phyloP scores from a whole-genome alignment of 2,888 invertebrate genomes.

The Autographa gamma region DNA sequence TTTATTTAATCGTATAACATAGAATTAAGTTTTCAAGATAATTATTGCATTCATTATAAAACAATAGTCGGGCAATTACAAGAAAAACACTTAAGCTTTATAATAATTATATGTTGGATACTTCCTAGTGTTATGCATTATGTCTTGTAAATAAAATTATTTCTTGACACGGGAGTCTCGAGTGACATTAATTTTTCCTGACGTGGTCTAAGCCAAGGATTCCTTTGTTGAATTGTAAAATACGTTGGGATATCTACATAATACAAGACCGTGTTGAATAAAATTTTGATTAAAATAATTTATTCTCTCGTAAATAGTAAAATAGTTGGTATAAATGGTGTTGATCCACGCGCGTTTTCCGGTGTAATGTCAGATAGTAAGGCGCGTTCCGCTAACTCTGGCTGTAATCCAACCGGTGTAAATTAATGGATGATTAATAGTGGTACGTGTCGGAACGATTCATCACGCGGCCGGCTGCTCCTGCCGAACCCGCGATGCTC shows the following conservation, averaged over 20 bases:
- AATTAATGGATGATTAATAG: constrained; percentile 75
- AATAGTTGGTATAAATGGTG: constrained; percentile 18
- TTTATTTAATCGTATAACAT: constrained; percentile 9
- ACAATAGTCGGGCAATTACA: constrained; percentile 34
- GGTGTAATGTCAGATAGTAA: constrained; percentile 67
- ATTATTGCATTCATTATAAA: constrained; percentile 26
- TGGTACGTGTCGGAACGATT: constrained; percentile 58
- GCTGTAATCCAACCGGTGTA: constrained; percentile 71
- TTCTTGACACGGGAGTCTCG: background rate
- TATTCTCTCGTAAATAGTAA: constrained; percentile 64
- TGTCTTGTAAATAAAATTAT: constrained; percentile 9
- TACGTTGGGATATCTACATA: constrained; percentile 13
- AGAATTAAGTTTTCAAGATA: constrained; percentile 25
- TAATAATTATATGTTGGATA: constrained; percentile 37
- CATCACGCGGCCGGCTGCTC: constrained; percentile 59
- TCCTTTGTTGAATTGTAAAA: constrained; percentile 14
- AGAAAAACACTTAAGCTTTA: constrained; percentile 32
- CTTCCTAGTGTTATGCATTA: constrained; percentile 25
- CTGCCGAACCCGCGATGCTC: constrained; percentile 51
- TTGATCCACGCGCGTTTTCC: constrained; percentile 42
- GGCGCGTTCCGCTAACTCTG: constrained; percentile 65
- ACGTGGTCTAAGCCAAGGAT: background rate
- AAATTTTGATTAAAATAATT: constrained; percentile 59
- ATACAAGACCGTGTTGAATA: constrained; percentile 28
- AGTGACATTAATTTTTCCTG: constrained; percentile 11